Evolutionary conservation across 2,113 vertebrate genomes (phyloP).

Genomic region (Calidris pugnax): DNA sequence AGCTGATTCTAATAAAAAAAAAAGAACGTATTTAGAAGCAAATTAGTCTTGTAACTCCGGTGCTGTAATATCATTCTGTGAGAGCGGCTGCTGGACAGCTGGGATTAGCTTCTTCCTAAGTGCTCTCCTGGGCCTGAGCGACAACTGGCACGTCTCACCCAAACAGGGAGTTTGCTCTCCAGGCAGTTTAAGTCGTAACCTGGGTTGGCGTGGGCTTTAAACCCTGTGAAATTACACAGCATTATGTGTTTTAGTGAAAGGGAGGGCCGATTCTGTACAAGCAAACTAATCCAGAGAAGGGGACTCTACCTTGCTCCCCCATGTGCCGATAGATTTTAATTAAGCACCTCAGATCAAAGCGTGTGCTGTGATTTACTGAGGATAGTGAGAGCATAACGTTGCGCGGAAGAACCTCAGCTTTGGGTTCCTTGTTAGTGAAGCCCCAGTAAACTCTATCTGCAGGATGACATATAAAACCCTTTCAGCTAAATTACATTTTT

Average conservation of each 20-base stretch:
- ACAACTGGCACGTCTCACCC: neutral
- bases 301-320: neutral
- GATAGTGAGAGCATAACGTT: fast-evolving
- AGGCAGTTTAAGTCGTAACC: neutral
- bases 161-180: neutral
- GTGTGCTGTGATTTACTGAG: neutral
- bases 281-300: neutral
- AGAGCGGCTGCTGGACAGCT: neutral
- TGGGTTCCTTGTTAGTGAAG: neutral
- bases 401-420: fast-evolving
- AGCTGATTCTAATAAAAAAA: conserved; percentile 23
- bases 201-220: neutral
- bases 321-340: neutral
- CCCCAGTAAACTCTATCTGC: neutral
- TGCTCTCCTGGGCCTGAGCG: neutral
- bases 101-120: neutral
- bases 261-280: too few relatives aligned
- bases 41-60: conserved; percentile 30
- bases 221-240: neutral
- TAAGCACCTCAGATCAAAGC: neutral
- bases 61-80: neutral
- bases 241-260: neutral
- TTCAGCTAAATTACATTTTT: neutral
- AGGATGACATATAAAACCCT: neutral
- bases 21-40: conserved; percentile 29